Percentiles rank a stretch among this genome's conserved stretches.
phyloP scores from a whole-genome alignment of 2,888 invertebrate genomes.

The Scaeva pyrastri region DNA sequence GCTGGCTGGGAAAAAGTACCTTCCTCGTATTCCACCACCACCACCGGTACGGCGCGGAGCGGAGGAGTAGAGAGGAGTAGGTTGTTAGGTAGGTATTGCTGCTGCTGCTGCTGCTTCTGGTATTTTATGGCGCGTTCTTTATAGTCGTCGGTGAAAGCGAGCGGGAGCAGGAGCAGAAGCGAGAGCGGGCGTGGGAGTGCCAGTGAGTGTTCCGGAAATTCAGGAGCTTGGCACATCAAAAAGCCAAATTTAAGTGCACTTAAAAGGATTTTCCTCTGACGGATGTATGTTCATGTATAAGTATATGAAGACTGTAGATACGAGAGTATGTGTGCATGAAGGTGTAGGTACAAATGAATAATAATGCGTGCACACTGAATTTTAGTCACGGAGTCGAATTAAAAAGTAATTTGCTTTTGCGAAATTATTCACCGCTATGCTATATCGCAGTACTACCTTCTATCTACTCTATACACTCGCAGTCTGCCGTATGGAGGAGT shows the following conservation, averaged over 20 bases:
- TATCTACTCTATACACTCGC: background rate
- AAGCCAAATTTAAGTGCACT: conserved; percentile 75
- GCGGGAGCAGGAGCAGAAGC: background rate
- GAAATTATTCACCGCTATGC: conserved; percentile 54
- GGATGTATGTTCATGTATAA: too few relatives aligned
- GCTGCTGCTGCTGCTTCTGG: background rate
- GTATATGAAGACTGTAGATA: too few relatives aligned
- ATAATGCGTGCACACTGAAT: conserved; percentile 72
- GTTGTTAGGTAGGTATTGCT: background rate
- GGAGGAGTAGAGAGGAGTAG: background rate
- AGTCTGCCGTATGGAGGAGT: background rate
- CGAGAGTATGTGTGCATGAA: background rate
- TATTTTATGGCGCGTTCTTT: conserved; percentile 52
- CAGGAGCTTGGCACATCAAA: conserved; percentile 60
- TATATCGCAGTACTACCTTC: background rate
- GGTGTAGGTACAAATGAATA: conserved; percentile 64
- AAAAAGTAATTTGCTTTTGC: conserved; percentile 70
- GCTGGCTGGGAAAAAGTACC: conserved; percentile 1
- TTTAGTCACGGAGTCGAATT: conserved; percentile 73
- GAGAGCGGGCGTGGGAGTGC: background rate
- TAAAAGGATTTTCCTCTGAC: conserved; percentile 66
- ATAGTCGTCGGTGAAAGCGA: background rate
- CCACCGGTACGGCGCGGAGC: too few relatives aligned
- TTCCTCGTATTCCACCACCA: too few relatives aligned
- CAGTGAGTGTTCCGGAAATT: conserved; percentile 47